phyloP scores from a whole-genome alignment of 2,797 vertebrate species.

The Picus viridis region DNA sequence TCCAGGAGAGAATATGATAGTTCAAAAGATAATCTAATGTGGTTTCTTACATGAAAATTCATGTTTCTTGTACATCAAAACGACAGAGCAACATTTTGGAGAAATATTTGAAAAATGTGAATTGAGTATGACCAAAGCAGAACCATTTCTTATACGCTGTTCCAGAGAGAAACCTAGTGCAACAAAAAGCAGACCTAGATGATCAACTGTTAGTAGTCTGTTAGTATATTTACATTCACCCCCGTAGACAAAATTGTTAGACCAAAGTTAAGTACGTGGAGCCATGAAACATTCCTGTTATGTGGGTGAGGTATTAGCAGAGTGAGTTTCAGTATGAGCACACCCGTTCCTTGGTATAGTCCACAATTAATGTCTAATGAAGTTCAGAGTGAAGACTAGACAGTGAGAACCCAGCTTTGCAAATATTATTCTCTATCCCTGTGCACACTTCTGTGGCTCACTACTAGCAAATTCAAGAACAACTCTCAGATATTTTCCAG shows the following conservation, averaged over 20 bases:
- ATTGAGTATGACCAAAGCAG: background rate
- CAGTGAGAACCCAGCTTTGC: background rate
- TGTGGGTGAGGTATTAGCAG: background rate
- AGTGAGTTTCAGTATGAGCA: background rate
- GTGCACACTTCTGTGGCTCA: background rate
- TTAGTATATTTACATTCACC: background rate
- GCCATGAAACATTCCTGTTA: background rate
- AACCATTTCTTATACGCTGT: background rate
- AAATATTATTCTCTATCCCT: background rate
- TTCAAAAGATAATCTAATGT: background rate
- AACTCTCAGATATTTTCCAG: background rate
- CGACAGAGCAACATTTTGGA: background rate
- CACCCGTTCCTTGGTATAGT: background rate
- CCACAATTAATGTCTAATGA: background rate
- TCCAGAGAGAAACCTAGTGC: conserved; percentile 48
- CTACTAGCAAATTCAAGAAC: background rate
- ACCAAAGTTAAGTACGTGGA: background rate
- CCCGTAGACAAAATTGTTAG: background rate
- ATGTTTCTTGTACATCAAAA: background rate
- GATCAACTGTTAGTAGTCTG: background rate
- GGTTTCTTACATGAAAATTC: background rate
- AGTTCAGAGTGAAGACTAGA: background rate
- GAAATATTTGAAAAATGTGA: background rate
- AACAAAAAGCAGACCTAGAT: background rate
- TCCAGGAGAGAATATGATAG: background rate